Evolutionary conservation across 2,888 invertebrate genomes (phyloP).

Genomic region (Agonopterix heracliana): DNA sequence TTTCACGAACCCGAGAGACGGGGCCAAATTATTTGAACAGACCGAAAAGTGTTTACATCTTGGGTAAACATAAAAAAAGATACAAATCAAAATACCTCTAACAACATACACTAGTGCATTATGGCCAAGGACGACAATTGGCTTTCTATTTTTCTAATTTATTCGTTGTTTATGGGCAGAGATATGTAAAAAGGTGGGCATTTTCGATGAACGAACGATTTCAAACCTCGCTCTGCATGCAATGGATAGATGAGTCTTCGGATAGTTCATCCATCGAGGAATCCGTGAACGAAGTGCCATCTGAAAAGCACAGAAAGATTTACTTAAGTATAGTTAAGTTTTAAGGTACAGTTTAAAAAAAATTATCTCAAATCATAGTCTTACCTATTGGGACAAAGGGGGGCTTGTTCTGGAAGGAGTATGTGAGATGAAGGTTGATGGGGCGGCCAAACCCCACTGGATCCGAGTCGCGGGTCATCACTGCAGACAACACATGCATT

Average conservation of each 20-base stretch:
- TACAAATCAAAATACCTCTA: no score
- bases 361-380: slow-evolving; percentile 12
- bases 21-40: no score
- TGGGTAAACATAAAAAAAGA: no score
- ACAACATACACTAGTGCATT: no score
- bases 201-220: background rate
- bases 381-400: slow-evolving; percentile 80
- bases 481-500: slow-evolving; percentile 68
- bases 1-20: no score
- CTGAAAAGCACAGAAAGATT: slow-evolving; percentile 31
- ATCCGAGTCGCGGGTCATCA: slow-evolving; percentile 80
- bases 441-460: slow-evolving; percentile 86
- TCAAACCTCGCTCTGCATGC: slow-evolving; percentile 87
- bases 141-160: no score
- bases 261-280: slow-evolving; percentile 91
- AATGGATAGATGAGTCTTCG: slow-evolving; percentile 90
- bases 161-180: no score
- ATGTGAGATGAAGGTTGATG: slow-evolving; percentile 91
- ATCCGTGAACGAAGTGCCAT: slow-evolving; percentile 78
- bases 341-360: background rate
- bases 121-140: no score
- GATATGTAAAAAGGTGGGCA: background rate
- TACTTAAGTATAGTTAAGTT: background rate
- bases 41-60: no score
- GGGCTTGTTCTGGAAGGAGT: slow-evolving; percentile 90